phyloP scores from a whole-genome alignment of 1,140 invertebrate species.

The Vanessa tameamea region DNA sequence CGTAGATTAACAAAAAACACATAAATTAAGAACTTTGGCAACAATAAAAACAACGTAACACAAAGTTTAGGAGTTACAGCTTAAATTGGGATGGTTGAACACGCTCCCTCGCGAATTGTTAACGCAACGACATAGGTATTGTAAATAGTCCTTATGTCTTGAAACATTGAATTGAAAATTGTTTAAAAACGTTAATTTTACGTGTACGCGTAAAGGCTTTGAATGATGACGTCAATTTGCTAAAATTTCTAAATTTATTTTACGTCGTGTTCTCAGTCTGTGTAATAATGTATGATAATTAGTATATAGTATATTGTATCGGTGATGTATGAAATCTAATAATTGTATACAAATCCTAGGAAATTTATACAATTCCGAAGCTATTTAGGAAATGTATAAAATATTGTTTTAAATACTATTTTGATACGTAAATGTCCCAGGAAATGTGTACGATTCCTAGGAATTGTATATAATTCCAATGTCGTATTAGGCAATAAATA shows the following conservation, averaged over 20 bases:
- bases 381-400: too few species aligned
- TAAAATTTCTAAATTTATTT: conserved; percentile 14
- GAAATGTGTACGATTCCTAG: too few species aligned
- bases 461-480: too few species aligned
- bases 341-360: too few species aligned
- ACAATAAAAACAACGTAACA: conserved; percentile 28
- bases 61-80: conserved; percentile 32
- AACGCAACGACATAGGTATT: not conserved
- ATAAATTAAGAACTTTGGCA: conserved; percentile 28
- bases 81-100: conserved; percentile 22
- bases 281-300: not conserved
- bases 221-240: conserved; percentile 28
- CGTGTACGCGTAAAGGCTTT: not conserved
- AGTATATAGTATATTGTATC: too few species aligned
- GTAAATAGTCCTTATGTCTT: not conserved
- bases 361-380: too few species aligned
- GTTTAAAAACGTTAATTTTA: not conserved
- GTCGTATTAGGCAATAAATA: too few species aligned
- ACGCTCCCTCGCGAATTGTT: conserved; percentile 19
- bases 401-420: too few species aligned
- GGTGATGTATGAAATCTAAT: too few species aligned
- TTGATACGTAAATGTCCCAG: too few species aligned
- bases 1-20: conserved; percentile 29
- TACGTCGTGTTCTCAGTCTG: not conserved
- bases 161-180: not conserved